Evolutionary conservation across 2,113 vertebrate species (phyloP).

Genomic region (Varanus salvator): DNA sequence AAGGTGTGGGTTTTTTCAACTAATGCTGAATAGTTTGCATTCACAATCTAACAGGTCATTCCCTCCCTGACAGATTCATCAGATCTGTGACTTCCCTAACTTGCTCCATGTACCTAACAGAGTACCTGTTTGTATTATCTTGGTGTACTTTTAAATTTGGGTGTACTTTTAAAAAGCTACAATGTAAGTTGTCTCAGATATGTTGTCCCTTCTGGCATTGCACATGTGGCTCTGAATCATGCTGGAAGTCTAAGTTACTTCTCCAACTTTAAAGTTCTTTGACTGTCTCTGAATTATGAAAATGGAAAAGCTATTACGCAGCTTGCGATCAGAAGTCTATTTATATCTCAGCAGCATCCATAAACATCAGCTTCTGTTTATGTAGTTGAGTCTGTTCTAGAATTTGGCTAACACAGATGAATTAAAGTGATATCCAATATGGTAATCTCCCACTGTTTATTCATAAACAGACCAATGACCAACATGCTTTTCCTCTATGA

Average conservation of each 20-base stretch:
- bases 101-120: not conserved
- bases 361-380: slow-evolving; percentile 18
- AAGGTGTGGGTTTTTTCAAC: not conserved
- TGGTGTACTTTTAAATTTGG: not conserved
- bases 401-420: slow-evolving; percentile 34
- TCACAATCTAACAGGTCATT: not conserved
- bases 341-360: slow-evolving; percentile 15
- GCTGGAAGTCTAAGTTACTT: slow-evolving; percentile 24
- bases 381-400: slow-evolving; percentile 12
- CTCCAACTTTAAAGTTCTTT: not conserved
- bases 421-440: slow-evolving; percentile 15
- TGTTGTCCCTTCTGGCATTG: not conserved
- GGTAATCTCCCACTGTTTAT: not conserved
- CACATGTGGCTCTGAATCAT: not conserved
- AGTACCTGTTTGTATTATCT: not conserved
- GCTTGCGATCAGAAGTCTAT: not conserved
- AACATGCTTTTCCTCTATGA: not conserved
- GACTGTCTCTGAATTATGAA: not conserved
- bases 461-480: slow-evolving; percentile 5
- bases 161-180: not conserved
- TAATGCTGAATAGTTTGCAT: not conserved
- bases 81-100: not conserved
- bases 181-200: not conserved
- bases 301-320: not conserved
- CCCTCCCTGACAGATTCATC: not conserved